Evolutionary conservation across 2,888 invertebrate genomes (phyloP), one percentile per base, ranked within the genome.

Genomic region (Pristionchus fissidentatus): DNA sequence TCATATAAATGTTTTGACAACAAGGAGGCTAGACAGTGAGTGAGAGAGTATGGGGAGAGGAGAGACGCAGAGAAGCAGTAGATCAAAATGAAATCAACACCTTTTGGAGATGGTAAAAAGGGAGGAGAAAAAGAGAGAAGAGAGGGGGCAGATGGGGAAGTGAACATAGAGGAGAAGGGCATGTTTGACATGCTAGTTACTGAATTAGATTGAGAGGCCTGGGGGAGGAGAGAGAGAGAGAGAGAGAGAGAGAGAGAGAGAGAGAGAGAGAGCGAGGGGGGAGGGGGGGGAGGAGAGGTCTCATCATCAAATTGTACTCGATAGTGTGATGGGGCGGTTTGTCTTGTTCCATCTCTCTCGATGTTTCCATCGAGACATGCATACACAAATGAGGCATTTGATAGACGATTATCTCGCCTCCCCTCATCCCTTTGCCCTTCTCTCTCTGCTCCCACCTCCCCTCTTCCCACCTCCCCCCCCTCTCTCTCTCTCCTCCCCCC

Each of bases 51-150:
- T n/a, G n/a, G n/a, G n/a, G n/a, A n/a, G 57, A n/a, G n/a, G 26
- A n/a, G 26, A 3, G 57, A 57, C 10, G 57, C 22, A 52, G 52
- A 52, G 52, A n/a, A n/a, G n/a, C n/a, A 29, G 57, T 29, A 57
- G 57, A n/a, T 57, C 57, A 57, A n/a, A 57, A 57, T 57, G 57
- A 57, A 57, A 57, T 57, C 57, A 57, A 57, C 57, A 57, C 57
- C 57, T 57, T 57, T 29, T 26, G 10, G n/a, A 13, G n/a, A 57
- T 57, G 57, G 26, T 26, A 26, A 29, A 57, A 26, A 29, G 57
- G 26, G n/a, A n/a, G 26, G 29, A 10, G 57, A 57, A 26, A 26
- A 57, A 8, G 29, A 29, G n/a, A 26, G 26, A 57, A 57, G 57
- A 26, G n/a, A 29, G 29, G 10, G 57, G 57, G 57, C 57, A 57